Base-by-base conservation (phyloP, 1,140 invertebrate species). In the Drosophila setifemur region DNA sequence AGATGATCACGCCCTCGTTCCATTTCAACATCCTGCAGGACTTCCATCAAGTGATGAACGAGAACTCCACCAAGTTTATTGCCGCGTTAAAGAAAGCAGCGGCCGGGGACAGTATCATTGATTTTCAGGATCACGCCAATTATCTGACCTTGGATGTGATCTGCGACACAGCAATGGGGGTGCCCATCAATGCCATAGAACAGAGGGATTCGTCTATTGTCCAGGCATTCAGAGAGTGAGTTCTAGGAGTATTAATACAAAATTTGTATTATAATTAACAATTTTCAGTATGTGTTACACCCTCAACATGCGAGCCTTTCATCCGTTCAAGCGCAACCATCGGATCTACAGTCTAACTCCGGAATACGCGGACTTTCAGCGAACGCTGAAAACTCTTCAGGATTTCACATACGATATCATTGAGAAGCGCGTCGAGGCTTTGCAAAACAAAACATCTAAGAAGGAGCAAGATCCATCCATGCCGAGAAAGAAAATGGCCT, bases 21-120 rank as follows among this genome's bases (percentile, higher is more conserved):
- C 96, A 97, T 90, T 96, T 96, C 85, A 93, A 95, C 73, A 96
- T 97, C 54, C 90, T 97, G 16, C 93, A 96, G 57, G 92, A 95
- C 60, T 97, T 96, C 88, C 61, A 95, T 1, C 91, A 93, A 4
- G 91, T 95, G 8, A 96, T 97, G 89, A 94, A 95, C 68, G 91
- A 93, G 42, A 94, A 95, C 71, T 91, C 93, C 8, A 78, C 91
- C 9, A 92, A 93, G 35, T 91, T 97, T 19, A 90, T 97, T 2
- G 68, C 90, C n/a, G 70, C 90, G 25, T 85, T 93, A 25, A 75
- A 25, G 8, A 45, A 55, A n/a, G 66, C 53, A 6, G 48, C 85
- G 0, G 55, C 60, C 6, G 76, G 76, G 3, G 66, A 72, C 18
- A 47, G n/a, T 6, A 86, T 87, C 4, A 68, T 89, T 3, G 87